Base-by-base conservation (phyloP, 2,888 invertebrate genomes). In the Gibbula magus region DNA sequence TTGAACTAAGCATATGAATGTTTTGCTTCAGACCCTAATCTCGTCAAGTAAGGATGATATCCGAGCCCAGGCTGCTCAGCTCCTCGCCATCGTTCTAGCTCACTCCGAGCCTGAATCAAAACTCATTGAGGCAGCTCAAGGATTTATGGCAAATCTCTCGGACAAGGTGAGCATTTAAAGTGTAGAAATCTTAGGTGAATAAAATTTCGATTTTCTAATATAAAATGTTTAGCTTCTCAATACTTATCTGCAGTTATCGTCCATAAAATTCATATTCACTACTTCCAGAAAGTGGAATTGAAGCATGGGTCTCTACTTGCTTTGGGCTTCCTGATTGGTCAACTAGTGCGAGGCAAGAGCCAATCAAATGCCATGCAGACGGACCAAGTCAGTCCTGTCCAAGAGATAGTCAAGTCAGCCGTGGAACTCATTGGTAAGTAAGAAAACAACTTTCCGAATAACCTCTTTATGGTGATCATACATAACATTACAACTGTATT, bases 221-320 rank as follows among this genome's bases (percentile, higher is more conserved):
- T n/a, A n/a, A n/a, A n/a, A n/a, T n/a, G 16, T 10, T 10, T 18
- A 56, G 56, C 13, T 18, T 56, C 1, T 56, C 56, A 56, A 20
- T 52, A 7, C 56, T 25, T 56, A 1, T 56, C n/a, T 56, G 1
- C 13, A 56, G 3, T 4, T 7, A 56, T 20, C 20, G 7, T 1
- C n/a, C n/a, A 18, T 20, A 22, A 4, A 25, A 25, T 56, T 56
- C 13, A 1, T 7, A 20, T 56, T 56, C 10, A 29, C 18, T n/a
- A 18, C 56, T 79, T 81, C 10, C 82, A 95, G 93, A 95, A 93
- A 80, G 91, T 96, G 80, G 96, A 96, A 91, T 93, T 94, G 4
- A 96, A 96, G 89, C 96, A 97, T 87, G 97, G 97, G 0, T 95
- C 96, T 81, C 91, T 97, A 79, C 91, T 96, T 74, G 96, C 96